These are phyloP conservation scores for Platygyra sinensis DNA, from an alignment of 64 coral and sea anemone genomes.

Conservation along the genomic window DNA sequence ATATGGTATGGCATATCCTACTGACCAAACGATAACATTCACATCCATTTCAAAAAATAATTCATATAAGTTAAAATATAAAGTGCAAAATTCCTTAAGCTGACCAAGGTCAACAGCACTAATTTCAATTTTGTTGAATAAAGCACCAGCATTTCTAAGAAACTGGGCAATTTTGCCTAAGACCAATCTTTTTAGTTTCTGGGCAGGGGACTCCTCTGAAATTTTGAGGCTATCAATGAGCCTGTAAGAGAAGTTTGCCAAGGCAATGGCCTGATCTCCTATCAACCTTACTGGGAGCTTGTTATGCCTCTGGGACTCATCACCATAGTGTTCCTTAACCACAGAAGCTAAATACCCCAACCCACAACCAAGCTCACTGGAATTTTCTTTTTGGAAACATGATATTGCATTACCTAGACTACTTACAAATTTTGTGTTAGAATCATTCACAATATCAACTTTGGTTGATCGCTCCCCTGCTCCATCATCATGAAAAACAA, in stretches of 20 bases:
- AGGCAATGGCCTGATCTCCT: neutral
- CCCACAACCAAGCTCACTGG: neutral
- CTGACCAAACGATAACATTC: neutral
- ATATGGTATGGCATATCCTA: constrained; percentile 1
- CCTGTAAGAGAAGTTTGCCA: neutral
- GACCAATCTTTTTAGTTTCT: too few species aligned
- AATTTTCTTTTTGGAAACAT: neutral
- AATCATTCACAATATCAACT: neutral
- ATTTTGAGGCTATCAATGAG: neutral
- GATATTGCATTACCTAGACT: neutral
- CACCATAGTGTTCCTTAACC: too few species aligned
- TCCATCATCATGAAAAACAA: neutral
- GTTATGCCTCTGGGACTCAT: too few species aligned
- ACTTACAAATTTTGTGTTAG: neutral
- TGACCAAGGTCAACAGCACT: too few species aligned
- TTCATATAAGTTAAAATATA: too few species aligned
- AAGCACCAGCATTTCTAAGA: too few species aligned
- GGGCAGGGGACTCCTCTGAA: neutral
- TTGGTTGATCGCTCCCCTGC: neutral
- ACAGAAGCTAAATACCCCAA: neutral
- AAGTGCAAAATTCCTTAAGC: too few species aligned
- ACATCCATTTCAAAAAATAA: neutral
- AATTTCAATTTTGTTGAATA: too few species aligned
- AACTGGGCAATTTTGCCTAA: too few species aligned
- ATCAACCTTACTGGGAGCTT: neutral